Percentiles rank a stretch among this genome's conserved stretches.
phyloP scores from a whole-genome alignment of 2,888 invertebrate genomes.

The Microctonus brassicae region DNA sequence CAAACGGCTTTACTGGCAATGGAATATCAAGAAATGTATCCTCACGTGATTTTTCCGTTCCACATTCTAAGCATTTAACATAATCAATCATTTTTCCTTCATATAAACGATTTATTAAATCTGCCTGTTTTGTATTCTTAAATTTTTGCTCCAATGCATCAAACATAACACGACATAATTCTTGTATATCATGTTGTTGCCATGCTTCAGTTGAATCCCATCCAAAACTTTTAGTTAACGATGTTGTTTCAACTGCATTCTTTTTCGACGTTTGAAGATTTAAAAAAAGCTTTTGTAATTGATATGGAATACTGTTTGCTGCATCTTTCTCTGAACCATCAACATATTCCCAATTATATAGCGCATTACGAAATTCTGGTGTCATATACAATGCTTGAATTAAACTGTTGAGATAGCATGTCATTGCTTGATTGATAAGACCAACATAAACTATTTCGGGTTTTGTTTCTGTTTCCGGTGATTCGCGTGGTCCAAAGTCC shows the following conservation, averaged over 20 bases:
- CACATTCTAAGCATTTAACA: constrained; percentile 89
- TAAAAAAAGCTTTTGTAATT: constrained; percentile 87
- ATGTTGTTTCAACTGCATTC: constrained; percentile 87
- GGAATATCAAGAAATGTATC: constrained; percentile 90
- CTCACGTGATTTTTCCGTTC: constrained; percentile 84
- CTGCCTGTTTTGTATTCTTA: constrained; percentile 84
- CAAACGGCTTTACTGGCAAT: constrained; percentile 86
- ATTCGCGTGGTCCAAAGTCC: neutral
- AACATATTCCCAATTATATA: constrained; percentile 85
- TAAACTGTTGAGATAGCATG: constrained; percentile 90
- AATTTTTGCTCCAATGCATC: constrained; percentile 89
- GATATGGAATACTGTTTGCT: constrained; percentile 84
- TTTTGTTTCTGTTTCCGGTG: constrained; percentile 8
- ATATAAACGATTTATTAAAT: constrained; percentile 86
- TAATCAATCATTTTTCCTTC: constrained; percentile 88
- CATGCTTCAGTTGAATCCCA: constrained; percentile 92
- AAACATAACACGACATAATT: constrained; percentile 90
- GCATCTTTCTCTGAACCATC: constrained; percentile 77
- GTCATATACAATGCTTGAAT: constrained; percentile 92
- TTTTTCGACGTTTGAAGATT: constrained; percentile 85
- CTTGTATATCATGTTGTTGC: constrained; percentile 94
- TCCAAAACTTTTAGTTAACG: constrained; percentile 88
- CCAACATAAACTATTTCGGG: constrained; percentile 75
- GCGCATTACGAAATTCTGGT: constrained; percentile 90
- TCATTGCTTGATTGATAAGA: constrained; percentile 92